Percentiles rank a stretch among this genome's conserved stretches.
phyloP scores from a whole-genome alignment of 2,113 vertebrate species.

The Oncorhynchus keta region DNA sequence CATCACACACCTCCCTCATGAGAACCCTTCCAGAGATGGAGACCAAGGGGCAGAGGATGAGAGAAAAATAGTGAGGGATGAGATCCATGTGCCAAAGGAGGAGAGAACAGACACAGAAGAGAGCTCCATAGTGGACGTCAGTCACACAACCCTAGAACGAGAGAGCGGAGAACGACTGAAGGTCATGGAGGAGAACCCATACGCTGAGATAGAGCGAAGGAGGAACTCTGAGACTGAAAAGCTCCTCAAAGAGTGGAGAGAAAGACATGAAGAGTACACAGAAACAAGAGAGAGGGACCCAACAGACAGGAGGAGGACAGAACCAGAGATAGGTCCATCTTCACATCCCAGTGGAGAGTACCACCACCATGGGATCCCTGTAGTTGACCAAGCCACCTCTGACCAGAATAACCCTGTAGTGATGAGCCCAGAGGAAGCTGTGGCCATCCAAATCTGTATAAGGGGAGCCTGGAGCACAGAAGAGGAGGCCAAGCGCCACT shows the following conservation, averaged over 20 bases:
- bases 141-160: not conserved
- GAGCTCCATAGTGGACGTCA: not conserved
- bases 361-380: constrained; percentile 1
- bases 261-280: constrained; percentile 27
- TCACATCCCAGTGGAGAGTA: constrained; percentile 25
- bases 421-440: constrained; percentile 59
- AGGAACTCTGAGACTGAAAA: constrained; percentile 61
- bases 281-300: not conserved
- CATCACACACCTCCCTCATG: not conserved
- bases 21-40: not conserved
- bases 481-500: constrained; percentile 60
- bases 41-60: not conserved
- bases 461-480: constrained; percentile 52
- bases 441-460: constrained; percentile 55
- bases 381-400: constrained; percentile 41
- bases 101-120: not conserved
- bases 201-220: constrained; percentile 22
- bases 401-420: constrained; percentile 20
- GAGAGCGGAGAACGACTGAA: constrained; percentile 12
- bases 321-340: not conserved
- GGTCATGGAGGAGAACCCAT: constrained; percentile 20
- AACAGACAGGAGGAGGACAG: not conserved
- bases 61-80: not conserved
- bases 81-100: not conserved
- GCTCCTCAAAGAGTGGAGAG: constrained; percentile 62